Evolutionary conservation across 2,113 vertebrate species (phyloP).

Genomic region (western clawed frog (Xenopus tropicalis)): DNA sequence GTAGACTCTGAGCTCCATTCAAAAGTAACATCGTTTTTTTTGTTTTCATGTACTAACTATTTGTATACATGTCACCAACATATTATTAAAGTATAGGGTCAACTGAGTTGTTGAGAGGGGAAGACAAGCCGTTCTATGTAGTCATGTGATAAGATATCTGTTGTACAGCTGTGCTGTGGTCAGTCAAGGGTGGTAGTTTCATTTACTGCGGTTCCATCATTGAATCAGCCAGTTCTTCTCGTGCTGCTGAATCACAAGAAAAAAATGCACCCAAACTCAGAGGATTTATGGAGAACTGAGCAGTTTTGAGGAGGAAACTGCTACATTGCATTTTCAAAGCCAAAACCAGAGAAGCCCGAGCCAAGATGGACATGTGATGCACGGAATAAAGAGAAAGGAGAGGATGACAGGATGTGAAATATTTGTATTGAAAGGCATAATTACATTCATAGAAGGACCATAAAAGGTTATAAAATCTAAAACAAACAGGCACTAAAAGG

Average conservation of each 20-base stretch:
- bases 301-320: conserved; percentile 68
- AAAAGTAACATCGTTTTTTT: too few species aligned
- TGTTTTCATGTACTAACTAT: too few species aligned
- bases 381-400: too few species aligned
- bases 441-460: too few species aligned
- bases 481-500: too few species aligned
- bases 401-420: too few species aligned
- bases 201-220: not conserved
- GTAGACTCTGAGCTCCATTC: too few species aligned
- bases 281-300: conserved; percentile 70
- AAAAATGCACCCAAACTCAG: conserved; percentile 65
- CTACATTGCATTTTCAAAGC: conserved; percentile 58
- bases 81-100: not conserved
- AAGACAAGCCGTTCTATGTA: not conserved
- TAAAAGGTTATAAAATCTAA: too few species aligned
- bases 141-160: conserved; percentile 3
- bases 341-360: conserved; percentile 54
- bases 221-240: conserved; percentile 57
- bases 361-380: conserved; percentile 51
- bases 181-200: conserved; percentile 50
- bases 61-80: too few species aligned
- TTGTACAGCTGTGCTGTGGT: not conserved
- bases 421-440: too few species aligned
- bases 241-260: conserved; percentile 75
- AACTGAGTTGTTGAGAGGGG: not conserved